phyloP scores from a whole-genome alignment of 2,797 vertebrate genomes.

The Hozukius guyotensis region DNA sequence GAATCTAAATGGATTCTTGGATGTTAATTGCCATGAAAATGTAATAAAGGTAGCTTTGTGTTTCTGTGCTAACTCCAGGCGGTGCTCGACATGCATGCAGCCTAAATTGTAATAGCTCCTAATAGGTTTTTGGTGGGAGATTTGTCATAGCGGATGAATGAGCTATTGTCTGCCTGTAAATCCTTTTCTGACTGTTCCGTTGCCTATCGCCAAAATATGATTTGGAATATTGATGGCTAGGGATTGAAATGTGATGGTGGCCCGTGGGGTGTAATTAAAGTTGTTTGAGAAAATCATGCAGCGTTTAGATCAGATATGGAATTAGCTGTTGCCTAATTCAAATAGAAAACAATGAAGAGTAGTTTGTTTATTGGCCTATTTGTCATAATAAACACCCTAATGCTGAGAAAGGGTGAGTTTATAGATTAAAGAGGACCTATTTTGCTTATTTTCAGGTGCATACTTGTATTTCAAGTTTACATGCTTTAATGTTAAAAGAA shows the following conservation, averaged over 20 bases:
- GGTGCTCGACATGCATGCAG: constrained; percentile 27
- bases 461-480: too few relatives aligned
- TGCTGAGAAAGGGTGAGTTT: neutral
- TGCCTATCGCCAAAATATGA: constrained; percentile 30
- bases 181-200: constrained; percentile 19
- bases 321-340: constrained; percentile 39
- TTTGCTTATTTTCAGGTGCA: too few relatives aligned
- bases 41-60: constrained; percentile 58
- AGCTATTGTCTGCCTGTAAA: constrained; percentile 42
- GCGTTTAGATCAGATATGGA: constrained; percentile 43
- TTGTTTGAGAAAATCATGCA: constrained; percentile 50
- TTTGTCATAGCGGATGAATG: constrained; percentile 59
- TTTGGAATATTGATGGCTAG: constrained; percentile 52
- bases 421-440: neutral
- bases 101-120: constrained; percentile 54
- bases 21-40: constrained; percentile 68
- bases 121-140: constrained; percentile 61
- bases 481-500: too few relatives aligned
- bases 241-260: constrained; percentile 42
- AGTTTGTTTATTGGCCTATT: neutral
- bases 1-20: constrained; percentile 65
- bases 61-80: constrained; percentile 62
- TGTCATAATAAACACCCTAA: constrained; percentile 8
- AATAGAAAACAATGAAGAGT: constrained; percentile 43
- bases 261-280: constrained; percentile 59